phyloP scores from a whole-genome alignment of 2,888 invertebrate genomes.

The Tipula lateralis region DNA sequence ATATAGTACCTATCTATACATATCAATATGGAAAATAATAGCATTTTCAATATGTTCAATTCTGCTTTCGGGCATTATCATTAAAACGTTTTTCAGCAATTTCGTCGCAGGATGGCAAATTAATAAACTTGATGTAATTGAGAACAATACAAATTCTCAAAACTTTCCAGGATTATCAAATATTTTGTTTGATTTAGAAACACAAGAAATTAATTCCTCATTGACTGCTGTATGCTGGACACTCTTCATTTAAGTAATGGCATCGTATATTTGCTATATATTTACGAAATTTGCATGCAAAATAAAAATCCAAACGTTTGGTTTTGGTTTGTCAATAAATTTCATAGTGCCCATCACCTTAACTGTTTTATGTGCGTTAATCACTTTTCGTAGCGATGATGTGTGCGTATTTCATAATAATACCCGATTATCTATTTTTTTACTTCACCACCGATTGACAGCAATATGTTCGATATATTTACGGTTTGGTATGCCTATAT shows the following conservation, averaged over 20 bases:
- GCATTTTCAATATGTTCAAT: conserved; percentile 64
- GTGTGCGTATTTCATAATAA: conserved; percentile 63
- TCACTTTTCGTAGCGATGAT: conserved; percentile 60
- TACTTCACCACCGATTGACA: conserved; percentile 66
- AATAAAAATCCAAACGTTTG: conserved; percentile 81
- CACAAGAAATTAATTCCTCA: conserved; percentile 35
- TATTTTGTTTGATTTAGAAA: conserved; percentile 47
- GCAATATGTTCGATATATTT: too few species aligned
- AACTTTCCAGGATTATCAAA: conserved; percentile 43
- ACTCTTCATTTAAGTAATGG: conserved; percentile 59
- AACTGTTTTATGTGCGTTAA: conserved; percentile 61
- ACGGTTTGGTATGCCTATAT: too few species aligned
- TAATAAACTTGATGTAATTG: conserved; percentile 54
- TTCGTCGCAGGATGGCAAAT: conserved; percentile 52
- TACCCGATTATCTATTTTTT: conserved; percentile 85
- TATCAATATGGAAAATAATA: conserved; percentile 71
- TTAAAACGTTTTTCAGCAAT: conserved; percentile 49
- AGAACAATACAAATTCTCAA: conserved; percentile 33
- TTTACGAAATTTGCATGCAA: conserved; percentile 80
- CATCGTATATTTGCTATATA: conserved; percentile 63
- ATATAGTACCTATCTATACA: conserved; percentile 67
- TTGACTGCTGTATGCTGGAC: conserved; percentile 52
- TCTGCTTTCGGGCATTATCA: conserved; percentile 49
- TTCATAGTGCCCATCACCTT: conserved; percentile 71
- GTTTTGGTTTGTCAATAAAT: conserved; percentile 77